Conservation (phyloP, 2,797 vertebrate genomes). For the Spinus pinus region DNA sequence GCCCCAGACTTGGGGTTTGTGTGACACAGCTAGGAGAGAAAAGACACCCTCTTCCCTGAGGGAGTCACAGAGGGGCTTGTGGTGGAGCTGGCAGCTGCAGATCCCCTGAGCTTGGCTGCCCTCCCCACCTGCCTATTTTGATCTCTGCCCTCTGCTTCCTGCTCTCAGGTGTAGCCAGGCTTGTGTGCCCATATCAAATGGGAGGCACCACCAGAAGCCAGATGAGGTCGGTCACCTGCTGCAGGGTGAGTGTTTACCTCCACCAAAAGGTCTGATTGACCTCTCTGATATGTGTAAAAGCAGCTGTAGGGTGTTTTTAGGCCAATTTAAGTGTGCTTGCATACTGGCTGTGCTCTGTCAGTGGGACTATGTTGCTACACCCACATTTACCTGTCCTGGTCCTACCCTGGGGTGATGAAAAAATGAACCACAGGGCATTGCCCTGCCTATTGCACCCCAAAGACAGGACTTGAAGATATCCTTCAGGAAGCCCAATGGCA, state of each 20-base stretch:
- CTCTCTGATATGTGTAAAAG: rapidly evolving
- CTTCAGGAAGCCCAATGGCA: neutral
- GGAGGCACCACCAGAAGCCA: neutral
- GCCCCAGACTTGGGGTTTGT: too few relatives aligned
- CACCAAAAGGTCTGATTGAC: neutral
- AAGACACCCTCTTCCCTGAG: neutral
- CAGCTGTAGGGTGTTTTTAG: neutral
- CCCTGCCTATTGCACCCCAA: neutral
- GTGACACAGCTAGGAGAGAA: too few relatives aligned
- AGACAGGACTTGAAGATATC: neutral
- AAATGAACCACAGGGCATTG: neutral
- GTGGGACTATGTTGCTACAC: too few relatives aligned
- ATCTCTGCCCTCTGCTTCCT: neutral
- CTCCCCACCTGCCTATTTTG: rapidly evolving
- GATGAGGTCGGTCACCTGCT: neutral
- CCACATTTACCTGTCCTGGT: neutral
- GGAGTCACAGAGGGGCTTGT: neutral
- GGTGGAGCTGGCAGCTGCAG: neutral
- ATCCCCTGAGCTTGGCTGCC: neutral
- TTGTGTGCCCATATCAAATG: rapidly evolving
- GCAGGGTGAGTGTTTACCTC: rapidly evolving
- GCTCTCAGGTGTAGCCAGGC: rapidly evolving
- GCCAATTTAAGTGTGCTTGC: rapidly evolving
- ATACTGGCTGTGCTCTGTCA: neutral
- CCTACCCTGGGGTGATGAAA: neutral